Conservation (phyloP, 2,888 invertebrate genomes). For the Chorisops tibialis region DNA sequence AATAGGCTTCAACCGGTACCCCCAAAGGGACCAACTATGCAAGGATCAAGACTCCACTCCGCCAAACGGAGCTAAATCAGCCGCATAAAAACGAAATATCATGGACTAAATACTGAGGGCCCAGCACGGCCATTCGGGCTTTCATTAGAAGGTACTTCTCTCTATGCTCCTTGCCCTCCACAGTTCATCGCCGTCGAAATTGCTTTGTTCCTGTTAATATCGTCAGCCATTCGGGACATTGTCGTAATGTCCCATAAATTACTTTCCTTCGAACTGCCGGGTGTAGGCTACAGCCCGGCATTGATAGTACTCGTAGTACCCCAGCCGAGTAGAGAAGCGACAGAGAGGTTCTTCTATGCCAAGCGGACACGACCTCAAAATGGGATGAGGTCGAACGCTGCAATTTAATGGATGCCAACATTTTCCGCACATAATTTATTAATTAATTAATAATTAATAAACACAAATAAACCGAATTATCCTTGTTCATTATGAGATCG, state of each 20-base stretch:
- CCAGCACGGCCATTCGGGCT: no score
- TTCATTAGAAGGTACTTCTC: no score
- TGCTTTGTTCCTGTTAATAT: conserved; percentile 25
- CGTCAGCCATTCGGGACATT: conserved; percentile 8
- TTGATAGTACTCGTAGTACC: not conserved
- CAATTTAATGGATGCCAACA: conserved; percentile 33
- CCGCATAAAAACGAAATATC: no score
- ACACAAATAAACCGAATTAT: conserved; percentile 33
- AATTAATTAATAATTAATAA: conserved; percentile 34
- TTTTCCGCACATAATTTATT: conserved; percentile 33
- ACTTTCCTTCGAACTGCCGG: conserved; percentile 2
- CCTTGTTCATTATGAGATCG: conserved; percentile 31
- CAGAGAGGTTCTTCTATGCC: not conserved
- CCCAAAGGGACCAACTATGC: no score
- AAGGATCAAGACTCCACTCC: no score
- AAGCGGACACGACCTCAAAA: not conserved
- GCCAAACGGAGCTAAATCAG: no score
- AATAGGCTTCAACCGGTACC: no score
- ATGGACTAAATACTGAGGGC: no score
- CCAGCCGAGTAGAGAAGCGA: not conserved
- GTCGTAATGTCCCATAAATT: conserved; percentile 21
- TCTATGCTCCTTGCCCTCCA: no score
- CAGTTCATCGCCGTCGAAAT: not conserved
- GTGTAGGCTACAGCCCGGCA: not conserved
- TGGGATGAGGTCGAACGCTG: not conserved